Base-by-base conservation (phyloP, 2,113 vertebrate genomes). In the Neolamprologus sp. region DNA sequence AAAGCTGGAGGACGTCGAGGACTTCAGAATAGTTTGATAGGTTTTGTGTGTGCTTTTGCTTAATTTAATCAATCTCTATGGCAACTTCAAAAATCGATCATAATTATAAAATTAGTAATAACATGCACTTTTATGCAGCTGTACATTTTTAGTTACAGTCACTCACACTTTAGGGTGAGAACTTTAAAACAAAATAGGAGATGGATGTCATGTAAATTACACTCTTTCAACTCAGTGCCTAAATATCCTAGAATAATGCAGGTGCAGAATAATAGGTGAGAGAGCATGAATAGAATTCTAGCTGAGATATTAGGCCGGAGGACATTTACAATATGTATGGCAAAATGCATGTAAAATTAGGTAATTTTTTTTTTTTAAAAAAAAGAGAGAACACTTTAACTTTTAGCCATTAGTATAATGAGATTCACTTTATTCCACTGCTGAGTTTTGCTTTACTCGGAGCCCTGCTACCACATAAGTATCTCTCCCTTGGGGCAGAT, bases 211-310 rank as follows among this genome's bases (percentile, higher is more conserved):
- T 49, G 45, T 30, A 78, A 78, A 51, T 51, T 33, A 4, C 3
- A 17, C 85, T 82, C 47, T 54, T 21, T 83, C 37, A 26, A 82
- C 63, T 49, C 55, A 3, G 14, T 47, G 11, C 17, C 26, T 73
- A 14, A 80, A 55, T 28, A 75, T 55, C 78, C 55, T n/a, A 58
- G 80, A 85, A 83, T 42, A 63, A 88, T 68, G 63, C 63, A 40
- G 88, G 73, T 85, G 82, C 6, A 30, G 23, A n/a, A 51, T 33
- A 78, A 3, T 16, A 21, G 49, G 51, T 49, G 80, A 40, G 63
- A 58, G 73, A 81, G 81, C 47, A 23, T 55, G 26, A 81, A 83
- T 26, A 49, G 78, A 57, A 80, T 91, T 28, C 5, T 12, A 19
- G 81, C 81, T 58, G 80, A 86, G 71, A 30, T 78, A 51, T 51